Evolutionary conservation across 2,888 invertebrate genomes (phyloP).

Genomic region (Megaustenia siamemsis): DNA sequence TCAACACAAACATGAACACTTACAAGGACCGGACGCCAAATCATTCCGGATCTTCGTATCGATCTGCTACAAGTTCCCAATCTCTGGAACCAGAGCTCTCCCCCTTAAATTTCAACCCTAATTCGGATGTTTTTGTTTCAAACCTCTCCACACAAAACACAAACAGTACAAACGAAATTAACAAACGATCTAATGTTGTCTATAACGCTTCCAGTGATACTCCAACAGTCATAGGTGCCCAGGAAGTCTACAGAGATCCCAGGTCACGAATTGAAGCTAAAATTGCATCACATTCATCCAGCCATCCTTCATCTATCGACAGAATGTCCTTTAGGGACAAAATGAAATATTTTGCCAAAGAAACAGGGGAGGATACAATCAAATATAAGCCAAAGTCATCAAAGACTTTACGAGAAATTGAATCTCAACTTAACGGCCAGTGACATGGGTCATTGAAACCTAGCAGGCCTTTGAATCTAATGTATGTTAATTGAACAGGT

Average conservation of each 20-base stretch:
- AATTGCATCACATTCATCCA: conserved; percentile 64
- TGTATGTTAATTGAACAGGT: no score
- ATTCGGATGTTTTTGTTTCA: conserved; percentile 50
- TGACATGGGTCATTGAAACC: conserved; percentile 46
- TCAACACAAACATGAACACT: conserved; percentile 80
- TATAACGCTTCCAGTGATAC: conserved; percentile 84
- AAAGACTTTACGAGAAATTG: conserved; percentile 86
- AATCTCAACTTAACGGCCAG: conserved; percentile 76
- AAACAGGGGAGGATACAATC: conserved; percentile 86
- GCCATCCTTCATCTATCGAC: conserved; percentile 81
- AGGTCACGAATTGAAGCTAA: conserved; percentile 91
- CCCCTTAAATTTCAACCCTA: conserved; percentile 61
- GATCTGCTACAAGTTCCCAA: conserved; percentile 65
- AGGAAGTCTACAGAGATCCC: conserved; percentile 98
- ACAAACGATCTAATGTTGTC: conserved; percentile 50
- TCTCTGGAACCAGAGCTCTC: conserved; percentile 76
- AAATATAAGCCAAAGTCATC: conserved; percentile 97
- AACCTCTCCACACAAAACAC: not conserved
- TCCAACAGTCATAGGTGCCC: conserved; percentile 97
- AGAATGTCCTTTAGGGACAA: conserved; percentile 98
- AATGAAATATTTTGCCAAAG: conserved; percentile 99
- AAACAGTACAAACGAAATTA: conserved; percentile 30
- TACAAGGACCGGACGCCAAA: conserved; percentile 68
- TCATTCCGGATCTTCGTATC: conserved; percentile 63
- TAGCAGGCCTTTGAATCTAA: no score